Base-by-base conservation (phyloP, 2,797 vertebrate genomes). In the Menidia menidia region DNA sequence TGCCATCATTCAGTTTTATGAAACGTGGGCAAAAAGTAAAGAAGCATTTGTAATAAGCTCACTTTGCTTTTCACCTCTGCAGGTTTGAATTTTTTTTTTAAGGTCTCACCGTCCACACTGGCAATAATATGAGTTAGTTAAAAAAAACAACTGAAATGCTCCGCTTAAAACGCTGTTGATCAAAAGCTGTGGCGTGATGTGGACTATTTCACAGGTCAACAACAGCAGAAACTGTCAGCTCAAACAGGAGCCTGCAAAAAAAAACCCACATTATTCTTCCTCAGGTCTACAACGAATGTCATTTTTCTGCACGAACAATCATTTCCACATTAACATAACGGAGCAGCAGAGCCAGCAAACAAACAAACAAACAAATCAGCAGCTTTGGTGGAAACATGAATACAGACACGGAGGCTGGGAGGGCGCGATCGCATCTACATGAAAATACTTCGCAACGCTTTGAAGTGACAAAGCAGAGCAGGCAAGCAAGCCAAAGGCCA, bases 381-480 rank as follows among this genome's bases (percentile, higher is more conserved):
- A 68, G 85, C 86, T 91, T 84, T 86, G 71, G 79, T 76, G 51
- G 71, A 55, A 45, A 83, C 81, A 82, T 82, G 75, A 83, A 80
- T 41, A 62, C 73, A 79, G 77, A 83, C 81, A 78, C 51, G 47
- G 43, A 59, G 79, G 79, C 79, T 67, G 73, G 58, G 83, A 86
- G 51, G 68, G 68, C 72, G 69, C 51, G 54, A 83, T 74, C 75
- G 45, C 82, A 84, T 84, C 84, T 60, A 78, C 82, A 85, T 82
- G 80, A 89, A 91, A 91, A 86, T 73, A 82, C 81, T 84, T 77
- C 83, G 72, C 71, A 70, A 59, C 62, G 70, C 84, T 92, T 91
- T 92, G 87, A 93, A 91, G 88, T 92, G 87, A 92, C 89, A 91
- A 88, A 81, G 86, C 83, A 85, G 80, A 82, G 71, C 71, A 88